These are phyloP conservation scores for Crotalus viridis DNA, from an alignment of 2,113 vertebrate genomes.

Conservation along the genomic window DNA sequence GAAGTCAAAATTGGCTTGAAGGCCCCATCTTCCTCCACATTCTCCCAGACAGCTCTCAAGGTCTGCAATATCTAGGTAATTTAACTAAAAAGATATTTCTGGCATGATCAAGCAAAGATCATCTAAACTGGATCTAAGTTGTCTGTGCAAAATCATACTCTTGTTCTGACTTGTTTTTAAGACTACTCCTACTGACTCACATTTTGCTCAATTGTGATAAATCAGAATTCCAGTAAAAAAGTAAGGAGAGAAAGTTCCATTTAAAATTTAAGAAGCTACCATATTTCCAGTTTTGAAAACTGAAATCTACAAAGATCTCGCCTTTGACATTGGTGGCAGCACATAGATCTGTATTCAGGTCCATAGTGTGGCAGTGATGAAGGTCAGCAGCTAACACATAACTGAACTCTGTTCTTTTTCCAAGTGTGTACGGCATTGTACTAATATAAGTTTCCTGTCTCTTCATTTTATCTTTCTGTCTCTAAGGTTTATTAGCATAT, in stretches of 20 bases:
- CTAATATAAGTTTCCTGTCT: slow-evolving; percentile 61
- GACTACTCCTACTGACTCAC: background rate
- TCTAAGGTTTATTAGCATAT: slow-evolving; percentile 73
- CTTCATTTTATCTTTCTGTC: slow-evolving; percentile 69
- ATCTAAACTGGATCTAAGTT: background rate
- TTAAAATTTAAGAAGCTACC: slow-evolving; percentile 12
- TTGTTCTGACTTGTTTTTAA: background rate
- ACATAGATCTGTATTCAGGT: slow-evolving; percentile 36
- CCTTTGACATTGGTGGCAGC: background rate
- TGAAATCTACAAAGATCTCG: slow-evolving; percentile 22
- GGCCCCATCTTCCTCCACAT: background rate
- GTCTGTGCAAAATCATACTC: slow-evolving; percentile 1
- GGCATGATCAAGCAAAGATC: background rate
- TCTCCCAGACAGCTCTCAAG: background rate
- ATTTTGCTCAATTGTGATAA: background rate
- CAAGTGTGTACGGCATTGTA: slow-evolving; percentile 55
- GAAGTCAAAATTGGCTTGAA: background rate
- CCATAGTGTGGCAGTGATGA: slow-evolving; percentile 27
- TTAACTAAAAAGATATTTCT: background rate
- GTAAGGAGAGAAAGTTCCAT: background rate
- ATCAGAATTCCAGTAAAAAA: background rate
- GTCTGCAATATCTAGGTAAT: background rate
- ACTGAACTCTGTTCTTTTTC: slow-evolving; percentile 26
- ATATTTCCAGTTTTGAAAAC: slow-evolving; percentile 3
- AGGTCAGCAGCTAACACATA: slow-evolving; percentile 52